Base-by-base conservation (phyloP, 1,140 invertebrate genomes). In the Zaprionus davidi region DNA sequence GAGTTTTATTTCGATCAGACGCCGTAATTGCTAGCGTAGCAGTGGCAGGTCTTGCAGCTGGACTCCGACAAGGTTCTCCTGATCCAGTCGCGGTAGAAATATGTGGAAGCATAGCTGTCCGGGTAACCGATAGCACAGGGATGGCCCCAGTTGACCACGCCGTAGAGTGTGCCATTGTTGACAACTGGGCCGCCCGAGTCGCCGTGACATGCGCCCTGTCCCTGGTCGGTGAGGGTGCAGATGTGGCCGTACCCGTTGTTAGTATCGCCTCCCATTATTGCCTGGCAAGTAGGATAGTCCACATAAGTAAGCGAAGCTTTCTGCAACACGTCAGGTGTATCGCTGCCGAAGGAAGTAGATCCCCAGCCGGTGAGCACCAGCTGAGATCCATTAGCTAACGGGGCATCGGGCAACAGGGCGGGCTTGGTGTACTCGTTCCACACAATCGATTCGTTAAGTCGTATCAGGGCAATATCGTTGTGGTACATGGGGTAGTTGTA, bases 331-430 rank as follows among this genome's bases (percentile, higher is more conserved):
- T 92, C 71, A 12, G 92, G 91, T 0, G 81, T 58, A 3, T 78
- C 72, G 22, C 92, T 82, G 15, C 70, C 78, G 64, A 28, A 80
- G 31, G 3, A 24, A 57, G 92, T 78, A 5, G 93, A 93, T n/a
- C 94, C 94, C 94, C 94, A 95, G 13, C 94, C 94, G 1, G 94
- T 94, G 1, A 95, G 86, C 20, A 92, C 69, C 9, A 94, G 77
- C 1, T 93, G 74, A 5, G 79, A 76, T 1, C 76, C 84, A 44
- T 72, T 81, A 13, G 74, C 77, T 17, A 82, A 51, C 1, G 72
- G 83, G 2, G 62, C 73, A 5, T 71, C 66, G 9, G 79, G 85
- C 53, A 90, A 71, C 0, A 62, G 17, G 0, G 93, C 79, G 0
- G 93, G 91, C 67, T 94, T 71, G 0, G 94, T 93, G 57, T 93